Percentiles rank a stretch among this genome's conserved stretches.
Evolutionary conservation across 2,888 invertebrate species (phyloP).

Genomic region (Nymphalis c-album): DNA sequence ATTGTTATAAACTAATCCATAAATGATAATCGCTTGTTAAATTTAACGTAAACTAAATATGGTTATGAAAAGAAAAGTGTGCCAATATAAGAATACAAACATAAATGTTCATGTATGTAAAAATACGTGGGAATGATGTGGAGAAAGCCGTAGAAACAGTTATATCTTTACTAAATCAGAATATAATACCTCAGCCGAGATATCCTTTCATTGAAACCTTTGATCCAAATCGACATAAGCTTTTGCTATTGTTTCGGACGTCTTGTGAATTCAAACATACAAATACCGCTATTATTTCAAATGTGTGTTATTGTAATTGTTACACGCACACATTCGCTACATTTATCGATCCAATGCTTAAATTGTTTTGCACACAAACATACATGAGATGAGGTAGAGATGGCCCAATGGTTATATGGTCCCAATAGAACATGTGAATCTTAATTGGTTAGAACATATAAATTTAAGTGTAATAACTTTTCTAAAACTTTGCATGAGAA

Average conservation of each 20-base stretch:
- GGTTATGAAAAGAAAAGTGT: constrained; percentile 12
- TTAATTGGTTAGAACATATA: no score
- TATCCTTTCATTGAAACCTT: constrained; percentile 63
- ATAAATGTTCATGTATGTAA: constrained; percentile 1
- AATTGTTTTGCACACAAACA: neutral
- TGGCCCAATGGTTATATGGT: no score
- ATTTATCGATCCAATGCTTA: no score
- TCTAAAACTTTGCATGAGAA: no score
- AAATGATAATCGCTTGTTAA: neutral
- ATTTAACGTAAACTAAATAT: constrained; percentile 11
- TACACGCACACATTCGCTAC: neutral
- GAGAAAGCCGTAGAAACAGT: constrained; percentile 52
- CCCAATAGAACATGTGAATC: no score
- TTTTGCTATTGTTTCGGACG: constrained; percentile 28
- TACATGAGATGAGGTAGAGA: no score
- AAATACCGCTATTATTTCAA: constrained; percentile 5
- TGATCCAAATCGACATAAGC: constrained; percentile 39
- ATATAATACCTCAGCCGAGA: constrained; percentile 57
- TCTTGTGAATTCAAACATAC: constrained; percentile 12
- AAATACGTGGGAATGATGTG: constrained; percentile 2
- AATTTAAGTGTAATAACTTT: no score
- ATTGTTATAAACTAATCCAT: no score
- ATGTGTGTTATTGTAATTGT: constrained; percentile 1
- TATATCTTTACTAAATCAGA: constrained; percentile 53
- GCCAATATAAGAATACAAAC: neutral